Conservation (phyloP, 2,797 vertebrate genomes). For the Staurois parvus region DNA sequence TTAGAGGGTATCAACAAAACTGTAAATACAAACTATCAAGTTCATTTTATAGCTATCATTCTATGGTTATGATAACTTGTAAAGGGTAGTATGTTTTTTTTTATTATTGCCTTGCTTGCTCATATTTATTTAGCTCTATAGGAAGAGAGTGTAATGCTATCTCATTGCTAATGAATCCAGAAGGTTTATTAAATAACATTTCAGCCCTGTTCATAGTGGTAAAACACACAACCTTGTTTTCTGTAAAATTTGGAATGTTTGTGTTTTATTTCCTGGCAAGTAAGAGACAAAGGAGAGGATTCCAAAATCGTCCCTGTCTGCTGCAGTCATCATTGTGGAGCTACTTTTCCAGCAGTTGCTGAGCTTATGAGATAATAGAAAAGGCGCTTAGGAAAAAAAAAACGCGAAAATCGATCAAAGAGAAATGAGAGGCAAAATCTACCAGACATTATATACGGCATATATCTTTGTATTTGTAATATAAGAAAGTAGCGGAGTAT, state of each 20-base stretch:
- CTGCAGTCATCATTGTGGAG: neutral
- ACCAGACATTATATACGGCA: neutral
- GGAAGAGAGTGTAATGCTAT: neutral
- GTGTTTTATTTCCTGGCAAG: neutral
- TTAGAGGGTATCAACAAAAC: too few species aligned
- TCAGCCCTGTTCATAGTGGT: neutral
- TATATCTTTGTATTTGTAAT: neutral
- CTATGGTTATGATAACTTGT: neutral
- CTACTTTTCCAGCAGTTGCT: conserved; percentile 2
- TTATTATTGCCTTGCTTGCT: too few species aligned
- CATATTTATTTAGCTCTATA: neutral
- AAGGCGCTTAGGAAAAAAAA: conserved; percentile 9
- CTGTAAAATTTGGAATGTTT: neutral
- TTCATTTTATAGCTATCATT: neutral
- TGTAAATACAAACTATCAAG: too few species aligned
- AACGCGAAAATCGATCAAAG: neutral
- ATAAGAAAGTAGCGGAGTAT: neutral
- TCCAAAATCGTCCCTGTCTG: neutral
- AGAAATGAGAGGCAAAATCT: conserved; percentile 2
- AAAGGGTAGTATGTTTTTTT: too few species aligned
- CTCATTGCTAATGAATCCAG: neutral
- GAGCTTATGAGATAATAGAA: conserved; percentile 31
- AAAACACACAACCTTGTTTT: neutral
- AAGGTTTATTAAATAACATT: conserved; percentile 3
- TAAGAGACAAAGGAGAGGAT: neutral